Percentiles rank a stretch among this genome's conserved stretches.
phyloP scores from a whole-genome alignment of 2,797 vertebrate species.

The Lerista edwardsae region DNA sequence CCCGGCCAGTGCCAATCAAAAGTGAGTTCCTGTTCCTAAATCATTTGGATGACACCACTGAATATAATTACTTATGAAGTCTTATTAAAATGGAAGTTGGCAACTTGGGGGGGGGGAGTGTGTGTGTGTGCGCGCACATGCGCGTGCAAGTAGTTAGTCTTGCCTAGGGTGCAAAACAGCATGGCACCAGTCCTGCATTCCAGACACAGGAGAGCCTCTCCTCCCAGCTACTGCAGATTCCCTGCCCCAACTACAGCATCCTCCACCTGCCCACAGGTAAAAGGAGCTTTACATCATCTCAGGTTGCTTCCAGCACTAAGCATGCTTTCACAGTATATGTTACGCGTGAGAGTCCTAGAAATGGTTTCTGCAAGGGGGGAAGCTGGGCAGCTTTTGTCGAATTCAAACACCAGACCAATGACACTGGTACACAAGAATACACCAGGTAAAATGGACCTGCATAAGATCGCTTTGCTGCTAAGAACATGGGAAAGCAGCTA shows the following conservation, averaged over 20 bases:
- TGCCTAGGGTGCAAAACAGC: no score
- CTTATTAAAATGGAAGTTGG: no score
- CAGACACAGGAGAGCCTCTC: background rate
- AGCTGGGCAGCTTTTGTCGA: background rate
- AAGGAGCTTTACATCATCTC: background rate
- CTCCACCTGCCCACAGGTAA: background rate
- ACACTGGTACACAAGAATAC: background rate
- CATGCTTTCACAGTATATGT: no score
- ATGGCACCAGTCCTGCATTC: no score
- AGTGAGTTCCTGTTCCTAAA: no score
- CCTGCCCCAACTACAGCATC: background rate
- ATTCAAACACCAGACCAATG: background rate
- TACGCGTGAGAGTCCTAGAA: background rate
- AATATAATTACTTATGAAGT: no score
- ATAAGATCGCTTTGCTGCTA: background rate
- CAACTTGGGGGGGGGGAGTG: no score
- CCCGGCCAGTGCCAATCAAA: no score
- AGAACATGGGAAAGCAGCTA: background rate
- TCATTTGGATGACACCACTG: no score
- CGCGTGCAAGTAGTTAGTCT: no score
- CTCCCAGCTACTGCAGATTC: background rate
- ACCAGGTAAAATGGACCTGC: background rate
- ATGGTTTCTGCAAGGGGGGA: background rate
- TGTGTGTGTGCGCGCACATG: no score
- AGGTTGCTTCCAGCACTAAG: background rate